These are phyloP conservation scores for honey bee (Apis mellifera) DNA, from an alignment of 1,140 invertebrate genomes.

Conservation along the genomic window Amel_HAv3.1 CM009935.2:1251001-1251500, in stretches of 20 bases:
- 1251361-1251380: not conserved
- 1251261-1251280: not conserved
- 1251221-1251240: not conserved
- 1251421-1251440: too few species aligned
- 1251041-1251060: too few species aligned
- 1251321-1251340: constrained; percentile 1
- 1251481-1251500: too few species aligned
- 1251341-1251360: not conserved
- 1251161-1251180: not conserved
- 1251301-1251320: not conserved
- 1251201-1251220: not conserved
- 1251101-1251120: too few species aligned
- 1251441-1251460: too few species aligned
- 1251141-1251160: too few species aligned
- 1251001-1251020: too few species aligned
- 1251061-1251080: too few species aligned
- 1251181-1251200: not conserved
- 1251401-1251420: not conserved
- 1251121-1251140: too few species aligned
- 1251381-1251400: not conserved
- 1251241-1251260: not conserved
- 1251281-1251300: not conserved
- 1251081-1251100: too few species aligned
- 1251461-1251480: too few species aligned
- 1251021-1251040: too few species aligned